Percentiles rank a stretch among this genome's conserved stretches.
phyloP scores from a whole-genome alignment of 1,140 invertebrate genomes.

The Ctenoplectra terminalis region DNA sequence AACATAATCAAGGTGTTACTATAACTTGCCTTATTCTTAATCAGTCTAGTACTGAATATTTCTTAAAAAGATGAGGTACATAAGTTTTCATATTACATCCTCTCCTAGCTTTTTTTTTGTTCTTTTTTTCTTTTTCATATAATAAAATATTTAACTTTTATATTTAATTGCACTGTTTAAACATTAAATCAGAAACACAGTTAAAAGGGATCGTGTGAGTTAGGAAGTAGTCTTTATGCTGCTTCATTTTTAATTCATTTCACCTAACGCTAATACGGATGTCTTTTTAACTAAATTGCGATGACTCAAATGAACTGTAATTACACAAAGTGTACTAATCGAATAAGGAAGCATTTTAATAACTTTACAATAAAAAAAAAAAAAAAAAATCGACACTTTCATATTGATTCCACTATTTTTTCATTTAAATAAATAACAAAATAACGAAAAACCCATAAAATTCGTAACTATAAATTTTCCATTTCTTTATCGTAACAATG shows the following conservation, averaged over 20 bases:
- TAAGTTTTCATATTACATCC: conserved; percentile 31
- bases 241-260: conserved; percentile 18
- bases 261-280: not conserved
- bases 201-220: conserved; percentile 13
- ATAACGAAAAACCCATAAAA: conserved; percentile 13
- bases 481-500: not conserved
- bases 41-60: conserved; percentile 58
- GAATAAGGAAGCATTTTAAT: conserved; percentile 21
- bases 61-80: conserved; percentile 54
- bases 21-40: conserved; percentile 58
- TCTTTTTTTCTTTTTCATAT: conserved; percentile 28
- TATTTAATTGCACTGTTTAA: conserved; percentile 1
- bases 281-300: conserved; percentile 2
- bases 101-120: conserved; percentile 33
- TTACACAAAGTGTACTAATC: not conserved
- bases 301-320: conserved; percentile 3
- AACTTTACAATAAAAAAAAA: conserved; percentile 27
- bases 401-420: not conserved
- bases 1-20: conserved; percentile 48
- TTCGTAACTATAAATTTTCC: conserved; percentile 8
- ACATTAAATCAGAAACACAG: conserved; percentile 12
- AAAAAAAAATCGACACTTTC: conserved; percentile 21
- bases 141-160: conserved; percentile 48
- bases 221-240: conserved; percentile 27
- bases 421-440: conserved; percentile 32